These are phyloP conservation scores for Arrhopalites spinosus DNA, from an alignment of 2,888 invertebrate species.

Conservation along the genomic window DNA sequence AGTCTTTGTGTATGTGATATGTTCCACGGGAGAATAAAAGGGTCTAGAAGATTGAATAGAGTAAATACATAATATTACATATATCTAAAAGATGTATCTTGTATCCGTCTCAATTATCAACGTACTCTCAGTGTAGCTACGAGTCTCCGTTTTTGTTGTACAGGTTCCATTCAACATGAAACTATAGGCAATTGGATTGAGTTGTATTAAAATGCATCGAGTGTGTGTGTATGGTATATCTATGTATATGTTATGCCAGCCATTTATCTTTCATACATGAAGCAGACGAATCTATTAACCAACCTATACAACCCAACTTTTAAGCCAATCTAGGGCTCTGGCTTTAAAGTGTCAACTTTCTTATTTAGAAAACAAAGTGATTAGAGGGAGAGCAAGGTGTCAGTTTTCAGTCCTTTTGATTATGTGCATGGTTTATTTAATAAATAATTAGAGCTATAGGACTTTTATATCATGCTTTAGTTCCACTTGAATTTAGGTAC, in stretches of 20 bases:
- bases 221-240: background rate
- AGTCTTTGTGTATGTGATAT: background rate
- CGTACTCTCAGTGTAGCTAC: background rate
- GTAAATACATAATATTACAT: too few species aligned
- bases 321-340: conserved; percentile 13
- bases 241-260: too few species aligned
- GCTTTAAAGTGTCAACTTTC: conserved; percentile 36
- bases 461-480: too few species aligned
- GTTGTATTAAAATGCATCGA: background rate
- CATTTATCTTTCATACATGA: background rate
- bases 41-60: background rate
- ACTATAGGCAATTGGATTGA: conserved; percentile 12
- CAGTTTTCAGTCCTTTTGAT: background rate
- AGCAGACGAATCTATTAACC: too few species aligned
- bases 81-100: too few species aligned
- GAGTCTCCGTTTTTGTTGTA: background rate
- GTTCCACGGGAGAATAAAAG: too few species aligned
- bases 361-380: conserved; percentile 41
- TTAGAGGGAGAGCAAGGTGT: conserved; percentile 25
- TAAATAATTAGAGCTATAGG: conserved; percentile 12
- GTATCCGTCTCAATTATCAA: background rate
- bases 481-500: too few species aligned
- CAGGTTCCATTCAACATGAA: background rate
- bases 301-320: background rate
- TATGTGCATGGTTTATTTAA: background rate